Evolutionary conservation across 2,888 invertebrate species (phyloP), one percentile per base, ranked within the genome.

Genomic region (Anorthoa munda): DNA sequence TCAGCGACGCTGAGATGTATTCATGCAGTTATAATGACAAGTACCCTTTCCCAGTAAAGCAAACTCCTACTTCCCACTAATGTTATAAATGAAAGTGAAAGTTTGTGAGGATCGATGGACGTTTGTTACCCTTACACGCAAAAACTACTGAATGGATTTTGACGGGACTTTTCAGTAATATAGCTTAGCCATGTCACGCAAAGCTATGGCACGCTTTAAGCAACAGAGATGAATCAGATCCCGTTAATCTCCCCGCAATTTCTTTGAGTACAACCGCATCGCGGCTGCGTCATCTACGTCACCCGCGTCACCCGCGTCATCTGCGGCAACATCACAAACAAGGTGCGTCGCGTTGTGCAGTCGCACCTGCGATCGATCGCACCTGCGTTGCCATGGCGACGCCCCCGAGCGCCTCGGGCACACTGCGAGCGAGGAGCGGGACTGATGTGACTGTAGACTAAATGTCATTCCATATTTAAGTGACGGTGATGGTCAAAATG

Each of bases 351-450:
- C 60, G 60, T 60, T 83, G 73, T 73, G 79, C 74, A 77, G 84
- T 78, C 89, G 83, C 90, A 93, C 92, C 94, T 91, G 91, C 88
- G 86, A 91, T 93, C 92, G 92, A 93, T 94, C 90, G 88, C 92
- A 94, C 94, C 94, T 94, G 94, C 89, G 94, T 94, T 76, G 90
- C 88, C 90, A 91, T 92, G 92, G 90, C 90, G 86, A 93, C 93
- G 84, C 85, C 88, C 84, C 86, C 77, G 63, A 51, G 50, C 63
- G 56, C 60, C 51, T 50, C 21, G 63, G 66, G 69, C 39, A 23
- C 23, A 21, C 23, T 23, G 72, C 51, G 2, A 59, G 79, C 84
- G 76, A 21, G 0, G 48, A 76, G 82, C 72, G 74, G 72, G 79
- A 58, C n/a, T 23, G 39, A 23, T 23, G 39, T 9, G 39, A 1